Base-by-base conservation (phyloP, 2,113 vertebrate genomes). In the Toxotes chatareus region DNA sequence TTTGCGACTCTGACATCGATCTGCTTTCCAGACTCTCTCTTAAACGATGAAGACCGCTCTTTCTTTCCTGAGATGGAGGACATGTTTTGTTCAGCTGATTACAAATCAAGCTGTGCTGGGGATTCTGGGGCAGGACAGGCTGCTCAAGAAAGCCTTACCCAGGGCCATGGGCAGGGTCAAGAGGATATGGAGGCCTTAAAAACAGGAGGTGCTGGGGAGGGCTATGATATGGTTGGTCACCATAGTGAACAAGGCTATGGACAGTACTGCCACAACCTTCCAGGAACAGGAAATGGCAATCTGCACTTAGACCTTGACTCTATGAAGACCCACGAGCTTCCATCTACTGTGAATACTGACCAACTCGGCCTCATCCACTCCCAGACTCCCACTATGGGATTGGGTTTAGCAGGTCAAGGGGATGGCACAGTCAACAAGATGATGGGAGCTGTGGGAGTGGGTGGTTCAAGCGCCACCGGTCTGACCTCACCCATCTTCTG, bases 51-150 rank as follows among this genome's bases (percentile, higher is more conserved):
- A 32, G 95, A 94, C 44, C 95, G 96, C 1, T 95, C 96, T 32
- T 98, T 97, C 87, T 99, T 99, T 78, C 97, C 97, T 16, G 96
- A 96, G 10, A 97, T 99, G 97, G 97, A 98, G 70, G 97, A 99
- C 89, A 98, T 98, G 96, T 99, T 99, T 10, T 97, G 96, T 1
- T 93, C 95, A 0, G 94, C 97, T 0, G 96, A 97, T 8, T 97
- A 96, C 36, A 98, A 97, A 47, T 73, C 96, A 0, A 94, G 94
- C 46, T 96, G 93, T 3, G 63, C 32, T 0, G 96, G 95, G 34
- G 95, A 95, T 36, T 86, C 86, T 1, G 57, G 91, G 0, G 80
- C 90, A 1, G 85, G 92, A 0, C 94, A 90, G 89, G 56, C 80
- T 61, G 79, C 90, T 3, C 94, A 95, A 12, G 93, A 94, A 69